Percentiles rank a stretch among this genome's conserved stretches.
phyloP scores from a whole-genome alignment of 2,888 invertebrate genomes.

The Arctia plantaginis region DNA sequence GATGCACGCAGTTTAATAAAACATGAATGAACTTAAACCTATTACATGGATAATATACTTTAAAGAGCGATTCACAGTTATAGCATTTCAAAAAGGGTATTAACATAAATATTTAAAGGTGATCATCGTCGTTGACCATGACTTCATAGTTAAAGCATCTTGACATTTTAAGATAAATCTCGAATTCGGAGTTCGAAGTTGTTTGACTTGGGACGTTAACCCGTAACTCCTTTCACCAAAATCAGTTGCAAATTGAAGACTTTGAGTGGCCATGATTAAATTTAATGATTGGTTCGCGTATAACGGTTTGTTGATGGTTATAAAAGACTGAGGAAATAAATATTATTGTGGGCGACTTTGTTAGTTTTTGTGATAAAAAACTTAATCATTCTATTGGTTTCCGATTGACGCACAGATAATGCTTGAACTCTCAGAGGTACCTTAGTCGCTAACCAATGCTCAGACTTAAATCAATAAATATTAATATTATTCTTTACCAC shows the following conservation, averaged over 20 bases:
- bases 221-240: constrained; percentile 66
- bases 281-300: constrained; percentile 56
- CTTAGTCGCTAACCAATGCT: too few species aligned
- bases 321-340: constrained; percentile 41
- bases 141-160: constrained; percentile 48
- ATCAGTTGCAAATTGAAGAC: constrained; percentile 58
- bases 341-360: constrained; percentile 20
- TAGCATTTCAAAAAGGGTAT: constrained; percentile 28
- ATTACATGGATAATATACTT: constrained; percentile 21
- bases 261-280: constrained; percentile 56
- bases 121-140: constrained; percentile 42
- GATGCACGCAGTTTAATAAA: constrained; percentile 13
- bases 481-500: too few species aligned
- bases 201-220: constrained; percentile 55
- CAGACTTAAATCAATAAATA: too few species aligned
- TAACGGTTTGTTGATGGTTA: constrained; percentile 42
- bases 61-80: constrained; percentile 13
- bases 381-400: neutral
- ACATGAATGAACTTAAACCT: constrained; percentile 7
- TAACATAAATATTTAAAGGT: constrained; percentile 26
- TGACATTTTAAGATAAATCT: constrained; percentile 61
- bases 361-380: constrained; percentile 3
- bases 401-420: neutral
- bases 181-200: constrained; percentile 5
- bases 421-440: neutral